phyloP scores from a whole-genome alignment of 2,888 invertebrate species.

The Drosophila putrida region DNA sequence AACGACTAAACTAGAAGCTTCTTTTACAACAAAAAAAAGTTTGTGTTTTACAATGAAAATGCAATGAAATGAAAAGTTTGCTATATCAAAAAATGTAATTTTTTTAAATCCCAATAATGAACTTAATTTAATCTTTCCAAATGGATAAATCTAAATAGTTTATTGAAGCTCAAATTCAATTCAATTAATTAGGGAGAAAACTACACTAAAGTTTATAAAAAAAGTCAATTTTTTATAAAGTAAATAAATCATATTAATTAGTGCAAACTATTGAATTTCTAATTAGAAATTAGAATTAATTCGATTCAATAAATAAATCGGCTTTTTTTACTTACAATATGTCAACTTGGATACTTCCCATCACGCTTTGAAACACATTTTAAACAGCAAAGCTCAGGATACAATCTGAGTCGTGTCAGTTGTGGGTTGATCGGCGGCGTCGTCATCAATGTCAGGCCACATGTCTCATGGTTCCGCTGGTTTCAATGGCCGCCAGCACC shows the following conservation, averaged over 20 bases:
- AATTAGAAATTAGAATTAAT: background rate
- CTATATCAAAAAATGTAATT: no score
- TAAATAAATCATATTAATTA: background rate
- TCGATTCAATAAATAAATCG: background rate
- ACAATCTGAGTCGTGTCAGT: slow-evolving; percentile 4
- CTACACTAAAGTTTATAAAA: no score
- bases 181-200: no score
- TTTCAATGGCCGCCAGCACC: slow-evolving; percentile 70
- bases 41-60: background rate
- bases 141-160: no score
- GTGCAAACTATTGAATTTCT: background rate
- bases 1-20: background rate
- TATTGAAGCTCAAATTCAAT: no score
- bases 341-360: background rate
- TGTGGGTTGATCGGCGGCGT: slow-evolving; percentile 26
- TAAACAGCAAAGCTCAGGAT: background rate
- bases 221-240: no score
- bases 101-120: no score
- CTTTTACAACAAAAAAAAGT: background rate
- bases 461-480: slow-evolving; percentile 59
- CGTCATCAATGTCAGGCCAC: slow-evolving; percentile 68
- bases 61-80: background rate
- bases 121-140: no score
- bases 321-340: background rate
- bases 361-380: slow-evolving; percentile 2